Evolutionary conservation across 2,113 vertebrate species (phyloP).

Genomic region (Ellobius talpinus): DNA sequence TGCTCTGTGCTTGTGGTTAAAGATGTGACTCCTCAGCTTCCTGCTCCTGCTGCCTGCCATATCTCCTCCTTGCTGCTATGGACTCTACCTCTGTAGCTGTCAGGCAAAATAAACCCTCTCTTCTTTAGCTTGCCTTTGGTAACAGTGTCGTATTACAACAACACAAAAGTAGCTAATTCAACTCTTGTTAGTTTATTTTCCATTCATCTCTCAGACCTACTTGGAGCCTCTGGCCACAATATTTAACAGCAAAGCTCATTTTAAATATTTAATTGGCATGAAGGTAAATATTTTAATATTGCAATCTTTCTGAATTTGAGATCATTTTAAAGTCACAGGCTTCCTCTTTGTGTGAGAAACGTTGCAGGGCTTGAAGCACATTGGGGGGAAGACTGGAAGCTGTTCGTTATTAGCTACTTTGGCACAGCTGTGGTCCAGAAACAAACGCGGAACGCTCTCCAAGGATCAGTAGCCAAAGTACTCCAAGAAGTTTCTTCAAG

Average conservation of each 20-base stretch:
- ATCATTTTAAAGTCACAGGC: slow-evolving; percentile 37
- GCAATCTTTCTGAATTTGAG: slow-evolving; percentile 46
- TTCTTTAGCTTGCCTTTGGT: neutral
- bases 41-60: neutral
- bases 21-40: neutral
- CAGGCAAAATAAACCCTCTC: neutral
- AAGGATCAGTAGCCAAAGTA: slow-evolving; percentile 58
- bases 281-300: neutral
- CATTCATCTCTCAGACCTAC: neutral
- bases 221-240: neutral
- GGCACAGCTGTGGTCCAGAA: slow-evolving; percentile 66
- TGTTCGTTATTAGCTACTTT: slow-evolving; percentile 56
- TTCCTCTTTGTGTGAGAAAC: neutral
- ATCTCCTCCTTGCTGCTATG: neutral
- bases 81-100: neutral
- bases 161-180: neutral
- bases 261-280: neutral
- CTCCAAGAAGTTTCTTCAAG: slow-evolving; percentile 74
- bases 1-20: neutral
- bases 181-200: neutral
- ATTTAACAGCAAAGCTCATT: neutral
- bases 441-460: slow-evolving; percentile 34
- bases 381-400: neutral
- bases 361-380: neutral
- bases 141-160: too few species aligned